Conservation (phyloP, 2,113 vertebrate genomes). For the Epinephelus fuscoguttatus region DNA sequence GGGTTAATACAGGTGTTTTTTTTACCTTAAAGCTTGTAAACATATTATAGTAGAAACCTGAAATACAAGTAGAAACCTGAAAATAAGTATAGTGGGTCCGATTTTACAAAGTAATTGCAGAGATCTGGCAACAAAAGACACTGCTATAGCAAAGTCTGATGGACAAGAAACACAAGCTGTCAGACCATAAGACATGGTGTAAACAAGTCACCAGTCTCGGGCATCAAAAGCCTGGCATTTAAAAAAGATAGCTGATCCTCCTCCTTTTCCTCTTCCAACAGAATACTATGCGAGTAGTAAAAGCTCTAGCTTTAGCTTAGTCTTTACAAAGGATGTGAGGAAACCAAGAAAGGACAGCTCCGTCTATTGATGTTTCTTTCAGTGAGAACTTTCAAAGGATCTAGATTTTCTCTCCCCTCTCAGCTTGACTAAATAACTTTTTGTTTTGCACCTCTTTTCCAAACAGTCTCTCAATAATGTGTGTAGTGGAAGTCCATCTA, state of each 20-base stretch:
- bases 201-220: constrained; percentile 7
- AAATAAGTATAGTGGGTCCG: background rate
- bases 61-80: too few species aligned
- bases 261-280: background rate
- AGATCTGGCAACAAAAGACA: background rate
- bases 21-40: too few species aligned
- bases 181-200: background rate
- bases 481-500: constrained; percentile 35
- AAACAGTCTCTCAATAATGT: constrained; percentile 10
- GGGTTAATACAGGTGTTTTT: too few species aligned
- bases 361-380: constrained; percentile 3
- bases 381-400: constrained; percentile 13
- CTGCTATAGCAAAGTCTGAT: background rate
- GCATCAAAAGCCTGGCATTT: background rate
- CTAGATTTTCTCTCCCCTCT: background rate
- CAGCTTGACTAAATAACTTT: constrained; percentile 28
- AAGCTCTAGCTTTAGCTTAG: background rate
- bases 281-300: background rate
- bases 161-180: background rate
- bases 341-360: background rate
- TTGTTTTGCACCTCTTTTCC: constrained; percentile 15
- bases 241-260: constrained; percentile 5
- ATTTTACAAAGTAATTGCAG: background rate
- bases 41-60: too few species aligned
- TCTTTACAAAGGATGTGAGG: constrained; percentile 1